phyloP scores from a whole-genome alignment of 1,140 invertebrate genomes.

The Tachypleus tridentatus region DNA sequence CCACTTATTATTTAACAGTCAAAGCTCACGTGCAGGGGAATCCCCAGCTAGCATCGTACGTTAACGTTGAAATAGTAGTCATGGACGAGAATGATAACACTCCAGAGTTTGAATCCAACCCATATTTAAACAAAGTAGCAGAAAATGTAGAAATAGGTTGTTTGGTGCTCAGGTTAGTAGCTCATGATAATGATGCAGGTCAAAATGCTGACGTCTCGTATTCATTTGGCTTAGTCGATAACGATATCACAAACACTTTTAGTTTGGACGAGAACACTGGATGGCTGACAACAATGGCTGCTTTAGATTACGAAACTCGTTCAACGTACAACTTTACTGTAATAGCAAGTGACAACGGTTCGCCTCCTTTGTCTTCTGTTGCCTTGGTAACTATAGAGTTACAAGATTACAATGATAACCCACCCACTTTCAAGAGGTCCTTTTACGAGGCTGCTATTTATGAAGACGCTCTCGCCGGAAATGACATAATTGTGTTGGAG shows the following conservation, averaged over 20 bases:
- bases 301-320: conserved; percentile 70
- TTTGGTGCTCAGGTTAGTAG: conserved; percentile 64
- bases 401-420: conserved; percentile 84
- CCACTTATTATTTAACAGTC: conserved; percentile 60
- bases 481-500: conserved; percentile 61
- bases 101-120: conserved; percentile 68
- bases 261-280: conserved; percentile 69
- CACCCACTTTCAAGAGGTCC: conserved; percentile 54
- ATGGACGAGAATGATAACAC: conserved; percentile 81
- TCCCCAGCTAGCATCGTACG: conserved; percentile 52
- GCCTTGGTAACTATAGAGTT: conserved; percentile 34
- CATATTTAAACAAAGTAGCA: conserved; percentile 58
- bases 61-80: conserved; percentile 62
- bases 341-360: conserved; percentile 66
- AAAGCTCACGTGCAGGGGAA: conserved; percentile 59
- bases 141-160: conserved; percentile 69
- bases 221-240: conserved; percentile 41
- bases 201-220: conserved; percentile 24
- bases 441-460: conserved; percentile 64
- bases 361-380: conserved; percentile 49
- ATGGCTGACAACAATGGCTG: conserved; percentile 60
- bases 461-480: conserved; percentile 77
- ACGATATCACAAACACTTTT: conserved; percentile 55
- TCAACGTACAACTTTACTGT: conserved; percentile 63
- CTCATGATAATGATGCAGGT: conserved; percentile 47